Evolutionary conservation across 30 jellyfish, hydroid and myxozoan genomes (phyloP).

Genomic region (Catostylus mosaicus): DNA sequence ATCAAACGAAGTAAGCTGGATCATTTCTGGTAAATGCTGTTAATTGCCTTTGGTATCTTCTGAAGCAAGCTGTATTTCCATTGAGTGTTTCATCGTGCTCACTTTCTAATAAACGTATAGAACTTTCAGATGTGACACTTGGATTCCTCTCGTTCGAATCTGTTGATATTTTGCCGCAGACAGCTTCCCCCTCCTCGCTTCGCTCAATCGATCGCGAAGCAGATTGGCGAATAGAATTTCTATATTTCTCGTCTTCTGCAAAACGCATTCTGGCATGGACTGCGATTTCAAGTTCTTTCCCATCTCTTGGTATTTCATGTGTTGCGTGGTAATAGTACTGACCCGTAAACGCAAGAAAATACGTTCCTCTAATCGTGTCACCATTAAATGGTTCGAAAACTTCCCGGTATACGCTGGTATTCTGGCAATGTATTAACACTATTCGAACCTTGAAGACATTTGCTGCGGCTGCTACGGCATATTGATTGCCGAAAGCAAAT

Average conservation of each 20-base stretch:
- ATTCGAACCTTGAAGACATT: constrained; percentile 51
- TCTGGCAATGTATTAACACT: constrained; percentile 59
- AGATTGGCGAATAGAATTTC: constrained; percentile 58
- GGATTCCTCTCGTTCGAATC: background rate
- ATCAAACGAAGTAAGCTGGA: background rate
- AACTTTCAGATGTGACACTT: constrained; percentile 16
- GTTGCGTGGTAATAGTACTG: constrained; percentile 74
- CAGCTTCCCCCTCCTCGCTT: constrained; percentile 52
- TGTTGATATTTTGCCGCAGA: constrained; percentile 1
- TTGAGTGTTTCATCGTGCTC: background rate
- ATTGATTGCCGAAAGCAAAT: constrained; percentile 60
- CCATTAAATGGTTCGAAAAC: constrained; percentile 58
- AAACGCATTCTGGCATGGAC: constrained; percentile 50
- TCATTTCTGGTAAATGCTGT: background rate
- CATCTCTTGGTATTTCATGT: constrained; percentile 12
- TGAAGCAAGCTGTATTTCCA: background rate
- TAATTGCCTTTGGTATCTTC: background rate
- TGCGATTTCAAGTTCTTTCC: constrained; percentile 20
- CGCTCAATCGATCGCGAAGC: constrained; percentile 64
- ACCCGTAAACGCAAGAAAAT: constrained; percentile 57
- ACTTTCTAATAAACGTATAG: background rate
- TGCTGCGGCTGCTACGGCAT: constrained; percentile 85
- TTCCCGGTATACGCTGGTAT: constrained; percentile 55
- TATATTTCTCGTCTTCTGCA: constrained; percentile 60
- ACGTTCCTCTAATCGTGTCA: constrained; percentile 34